Evolutionary conservation across 2,113 vertebrate genomes (phyloP).

Genomic region (Lampris megalopsis): DNA sequence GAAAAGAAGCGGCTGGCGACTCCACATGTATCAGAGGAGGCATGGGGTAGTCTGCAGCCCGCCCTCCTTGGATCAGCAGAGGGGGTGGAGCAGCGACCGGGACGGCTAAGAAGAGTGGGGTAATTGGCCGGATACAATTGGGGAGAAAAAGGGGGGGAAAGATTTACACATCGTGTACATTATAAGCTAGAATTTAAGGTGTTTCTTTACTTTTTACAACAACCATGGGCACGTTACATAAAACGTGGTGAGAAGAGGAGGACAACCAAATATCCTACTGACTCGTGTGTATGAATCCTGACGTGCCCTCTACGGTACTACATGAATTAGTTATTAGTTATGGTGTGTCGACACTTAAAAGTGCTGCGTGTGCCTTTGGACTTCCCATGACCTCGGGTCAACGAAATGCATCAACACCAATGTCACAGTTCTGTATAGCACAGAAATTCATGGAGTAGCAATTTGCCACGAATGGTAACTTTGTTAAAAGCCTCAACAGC

Average conservation of each 20-base stretch:
- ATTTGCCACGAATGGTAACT: constrained; percentile 33
- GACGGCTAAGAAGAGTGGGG: too few relatives aligned
- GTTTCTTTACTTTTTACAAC: not conserved
- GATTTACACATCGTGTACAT: constrained; percentile 5
- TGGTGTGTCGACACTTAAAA: too few relatives aligned
- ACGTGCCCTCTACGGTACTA: too few relatives aligned
- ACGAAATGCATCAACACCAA: not conserved
- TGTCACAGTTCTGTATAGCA: not conserved
- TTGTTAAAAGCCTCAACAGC: constrained; percentile 31
- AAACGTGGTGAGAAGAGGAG: not conserved
- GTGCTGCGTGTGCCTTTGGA: not conserved
- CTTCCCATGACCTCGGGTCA: not conserved
- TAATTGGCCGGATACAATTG: too few relatives aligned
- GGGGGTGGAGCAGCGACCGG: too few relatives aligned
- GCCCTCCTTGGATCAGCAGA: too few relatives aligned
- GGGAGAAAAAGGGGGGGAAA: not conserved
- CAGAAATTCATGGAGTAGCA: constrained; percentile 6
- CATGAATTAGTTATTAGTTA: too few relatives aligned
- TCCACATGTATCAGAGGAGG: too few relatives aligned
- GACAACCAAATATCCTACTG: not conserved
- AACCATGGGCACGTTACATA: not conserved
- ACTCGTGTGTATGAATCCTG: not conserved
- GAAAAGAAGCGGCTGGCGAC: too few relatives aligned
- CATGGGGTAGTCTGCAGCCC: too few relatives aligned
- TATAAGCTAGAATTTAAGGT: constrained; percentile 11